Evolutionary conservation across 2,888 invertebrate genomes (phyloP).

Genomic region (Euzetes globulus): DNA sequence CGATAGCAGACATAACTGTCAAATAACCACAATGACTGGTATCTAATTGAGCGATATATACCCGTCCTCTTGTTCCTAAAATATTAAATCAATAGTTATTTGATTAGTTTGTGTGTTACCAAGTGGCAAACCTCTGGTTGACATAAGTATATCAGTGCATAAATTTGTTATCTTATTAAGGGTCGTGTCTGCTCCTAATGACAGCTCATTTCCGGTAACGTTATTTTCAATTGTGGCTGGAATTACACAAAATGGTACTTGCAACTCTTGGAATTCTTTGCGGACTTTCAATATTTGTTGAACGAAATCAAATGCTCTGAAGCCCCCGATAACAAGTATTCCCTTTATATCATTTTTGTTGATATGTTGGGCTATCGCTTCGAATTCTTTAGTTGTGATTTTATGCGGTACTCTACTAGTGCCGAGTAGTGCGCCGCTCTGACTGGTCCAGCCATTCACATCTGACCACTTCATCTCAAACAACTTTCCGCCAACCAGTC

Average conservation of each 20-base stretch:
- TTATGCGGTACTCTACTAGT: conserved; percentile 52
- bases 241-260: conserved; percentile 62
- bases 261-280: conserved; percentile 68
- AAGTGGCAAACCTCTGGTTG: conserved; percentile 64
- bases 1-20: conserved; percentile 57
- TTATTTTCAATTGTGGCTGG: conserved; percentile 98
- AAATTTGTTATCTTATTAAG: conserved; percentile 97
- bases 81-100: neutral
- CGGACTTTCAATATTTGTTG: conserved; percentile 67
- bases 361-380: conserved; percentile 74
- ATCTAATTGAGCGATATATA: conserved; percentile 98
- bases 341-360: conserved; percentile 75
- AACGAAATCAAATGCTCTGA: conserved; percentile 84
- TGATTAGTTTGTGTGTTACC: neutral
- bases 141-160: conserved; percentile 92
- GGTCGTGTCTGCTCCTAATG: conserved; percentile 92
- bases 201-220: conserved; percentile 96
- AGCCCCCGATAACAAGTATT: conserved; percentile 86
- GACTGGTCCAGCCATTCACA: conserved; percentile 93
- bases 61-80: conserved; percentile 78
- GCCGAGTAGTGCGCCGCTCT: conserved; percentile 92
- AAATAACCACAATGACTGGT: conserved; percentile 98
- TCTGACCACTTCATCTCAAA: conserved; percentile 66
- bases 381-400: conserved; percentile 57
- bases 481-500: conserved; percentile 70